Evolutionary conservation across 37 sponge, comb jelly and placozoan genomes (phyloP).

Genomic region (Oopsacas minuta): DNA sequence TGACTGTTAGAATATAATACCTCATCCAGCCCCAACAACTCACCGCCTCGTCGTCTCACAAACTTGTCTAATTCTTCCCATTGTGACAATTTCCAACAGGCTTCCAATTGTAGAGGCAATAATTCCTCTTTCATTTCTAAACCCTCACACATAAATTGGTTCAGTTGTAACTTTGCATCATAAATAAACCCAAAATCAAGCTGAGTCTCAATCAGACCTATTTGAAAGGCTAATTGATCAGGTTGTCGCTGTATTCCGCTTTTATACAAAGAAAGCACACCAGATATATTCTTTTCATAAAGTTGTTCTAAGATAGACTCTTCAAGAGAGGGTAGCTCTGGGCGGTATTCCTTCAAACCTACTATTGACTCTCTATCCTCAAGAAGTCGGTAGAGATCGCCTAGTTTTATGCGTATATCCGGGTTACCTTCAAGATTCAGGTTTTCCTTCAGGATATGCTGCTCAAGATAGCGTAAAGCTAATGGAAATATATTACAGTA

Average conservation of each 20-base stretch:
- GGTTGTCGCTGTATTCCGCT: not conserved
- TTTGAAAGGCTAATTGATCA: not conserved
- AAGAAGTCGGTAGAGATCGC: not conserved
- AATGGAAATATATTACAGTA: not conserved
- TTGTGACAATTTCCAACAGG: conserved; percentile 3
- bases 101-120: not conserved
- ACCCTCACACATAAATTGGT: not conserved
- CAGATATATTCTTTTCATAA: not conserved
- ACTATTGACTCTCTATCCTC: not conserved
- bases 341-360: not conserved
- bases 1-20: not conserved
- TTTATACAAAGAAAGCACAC: not conserved
- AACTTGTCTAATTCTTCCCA: not conserved
- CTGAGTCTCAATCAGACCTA: not conserved
- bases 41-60: not conserved
- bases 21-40: not conserved
- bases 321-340: not conserved
- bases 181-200: not conserved
- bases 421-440: not conserved
- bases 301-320: not conserved
- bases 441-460: not conserved
- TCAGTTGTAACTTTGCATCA: not conserved
- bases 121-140: not conserved
- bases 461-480: not conserved
- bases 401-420: not conserved